Percentiles rank a stretch among this genome's conserved stretches.
phyloP scores from a whole-genome alignment of 2,797 vertebrate genomes.

The Hydrocynus forskahlii region DNA sequence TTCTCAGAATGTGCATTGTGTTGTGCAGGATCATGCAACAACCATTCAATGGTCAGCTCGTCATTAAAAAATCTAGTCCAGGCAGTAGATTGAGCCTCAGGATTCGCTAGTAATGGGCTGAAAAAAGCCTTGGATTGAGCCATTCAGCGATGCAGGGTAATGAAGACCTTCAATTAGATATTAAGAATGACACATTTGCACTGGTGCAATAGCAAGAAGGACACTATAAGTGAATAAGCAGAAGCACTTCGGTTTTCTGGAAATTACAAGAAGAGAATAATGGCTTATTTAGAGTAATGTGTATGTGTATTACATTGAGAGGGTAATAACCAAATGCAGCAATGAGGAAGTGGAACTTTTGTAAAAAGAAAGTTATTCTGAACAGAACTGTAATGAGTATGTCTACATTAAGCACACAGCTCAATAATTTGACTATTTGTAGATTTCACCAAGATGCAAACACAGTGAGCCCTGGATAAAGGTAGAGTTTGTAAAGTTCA shows the following conservation, averaged over 20 bases:
- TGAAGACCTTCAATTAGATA: background rate
- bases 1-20: background rate
- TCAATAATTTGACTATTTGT: too few species aligned
- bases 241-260: background rate
- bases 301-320: background rate
- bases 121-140: conserved; percentile 61
- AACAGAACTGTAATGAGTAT: too few species aligned
- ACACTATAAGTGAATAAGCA: background rate
- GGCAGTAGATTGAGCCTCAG: conserved; percentile 45
- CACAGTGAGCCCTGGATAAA: too few species aligned
- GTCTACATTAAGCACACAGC: too few species aligned
- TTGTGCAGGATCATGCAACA: background rate
- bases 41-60: background rate
- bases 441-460: too few species aligned
- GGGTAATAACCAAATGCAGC: too few species aligned
- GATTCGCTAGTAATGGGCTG: conserved; percentile 62
- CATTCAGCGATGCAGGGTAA: background rate
- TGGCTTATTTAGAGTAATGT: background rate
- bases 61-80: conserved; percentile 9
- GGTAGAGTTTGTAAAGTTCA: too few species aligned
- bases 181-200: conserved; percentile 2
- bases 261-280: too few species aligned
- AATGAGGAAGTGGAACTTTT: too few species aligned
- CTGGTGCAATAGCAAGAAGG: background rate
- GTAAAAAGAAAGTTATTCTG: too few species aligned